Evolutionary conservation across 2,113 vertebrate genomes (phyloP), one percentile per base, ranked within the genome.

Genomic region (Malurus cyaneus): DNA sequence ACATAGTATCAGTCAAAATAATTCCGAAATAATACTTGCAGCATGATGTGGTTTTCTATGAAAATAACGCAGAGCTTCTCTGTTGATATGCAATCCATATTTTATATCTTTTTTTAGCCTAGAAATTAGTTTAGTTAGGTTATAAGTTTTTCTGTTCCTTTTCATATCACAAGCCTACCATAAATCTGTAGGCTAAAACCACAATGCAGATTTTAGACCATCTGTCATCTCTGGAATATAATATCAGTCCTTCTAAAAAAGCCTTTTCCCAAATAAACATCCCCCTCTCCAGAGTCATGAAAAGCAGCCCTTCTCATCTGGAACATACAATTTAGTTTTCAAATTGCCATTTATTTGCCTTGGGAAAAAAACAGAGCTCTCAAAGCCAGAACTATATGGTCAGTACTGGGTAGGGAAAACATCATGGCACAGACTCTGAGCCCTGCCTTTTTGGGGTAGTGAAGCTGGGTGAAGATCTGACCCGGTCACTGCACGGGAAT

Each of bases 171-270:
- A 5, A 97, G 23, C 93, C 80, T 92, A 49, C 61, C 57, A 54
- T 72, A 92, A 87, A 95, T 91, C 86, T 79, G 73, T 92, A 92
- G 78, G 61, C 80, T 89, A 86, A 86, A 69, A n/a, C 85, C 78
- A 76, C 73, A 92, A 71, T 86, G 52, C 83, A 89, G 69, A 53
- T 89, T 91, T 93, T 61, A 86, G 47, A 81, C 93, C 93, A 96
- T 94, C 94, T 97, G 95, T 79, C 61, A 77, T 92, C 70, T 89
- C 78, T 89, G 46, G 44, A 87, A 72, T 89, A 72, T 84, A 91
- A 93, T 89, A 90, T 93, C 93, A 94, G 41, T 32, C 12, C 65
- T 91, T 71, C 73, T 91, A 80, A 96, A 94, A 94, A 89, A 89
- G 31, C 32, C 4, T 72, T 87, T 95, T 61, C 82, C 80, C 86